Base-by-base conservation (phyloP, 2,888 invertebrate genomes). In the Lepidonotus clava region DNA sequence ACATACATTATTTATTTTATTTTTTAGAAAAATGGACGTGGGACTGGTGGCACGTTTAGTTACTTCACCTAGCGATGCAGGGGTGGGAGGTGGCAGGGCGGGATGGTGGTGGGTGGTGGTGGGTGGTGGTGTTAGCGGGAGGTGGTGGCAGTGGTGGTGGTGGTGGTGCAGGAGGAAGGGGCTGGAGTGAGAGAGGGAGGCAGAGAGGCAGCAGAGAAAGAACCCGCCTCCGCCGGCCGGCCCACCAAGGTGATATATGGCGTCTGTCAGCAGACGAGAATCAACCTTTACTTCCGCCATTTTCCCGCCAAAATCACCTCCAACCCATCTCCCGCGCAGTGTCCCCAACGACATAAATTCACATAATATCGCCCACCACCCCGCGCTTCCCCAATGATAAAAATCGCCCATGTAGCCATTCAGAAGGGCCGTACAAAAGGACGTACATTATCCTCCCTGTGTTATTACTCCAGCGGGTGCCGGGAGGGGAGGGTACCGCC, bases 251-350 rank as follows among this genome's bases (percentile, higher is more conserved):
- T 80, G 80, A 80, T 80, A 11, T 80, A 80, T 80, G 46, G 46
- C 51, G 24, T 28, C 80, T 80, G 46, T 80, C 80, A 80, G 80
- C 71, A 71, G 71, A 71, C 71, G 71, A 71, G 18, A 38, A 36
- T 21, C 36, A 36, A 71, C 71, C 71, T 71, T 38, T 71, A 71
- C 71, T 38, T 71, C 71, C 71, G 36, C 34, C 71, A 46, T 71
- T 71, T 71, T 71, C 71, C 71, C 71, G 71, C 71, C 71, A 71
- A 71, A 71, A 36, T 34, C 18, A 71, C 38, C 71, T 71, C 71
- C 36, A 21, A 21, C 38, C 11, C 71, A n/a, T 38, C 38, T 38
- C 36, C 8, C 46, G 8, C 36, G 36, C 38, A n/a, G 71, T 18
- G 18, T 24, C 71, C 18, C 71, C 18, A 1, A 21, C 36, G 71